These are phyloP conservation scores for Phaonia tiefii DNA, from an alignment of 2,888 invertebrate species.

Conservation along the genomic window DNA sequence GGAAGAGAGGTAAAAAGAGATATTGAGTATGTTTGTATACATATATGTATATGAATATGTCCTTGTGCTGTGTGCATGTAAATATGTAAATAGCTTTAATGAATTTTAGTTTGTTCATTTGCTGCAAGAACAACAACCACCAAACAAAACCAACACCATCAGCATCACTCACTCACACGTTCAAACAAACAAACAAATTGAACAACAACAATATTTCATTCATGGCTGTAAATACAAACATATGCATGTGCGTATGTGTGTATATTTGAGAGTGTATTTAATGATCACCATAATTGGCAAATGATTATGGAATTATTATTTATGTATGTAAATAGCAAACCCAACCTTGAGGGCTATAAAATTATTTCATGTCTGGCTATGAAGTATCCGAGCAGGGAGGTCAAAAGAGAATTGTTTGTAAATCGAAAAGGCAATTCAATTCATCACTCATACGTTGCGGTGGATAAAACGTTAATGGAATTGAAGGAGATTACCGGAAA, in stretches of 20 bases:
- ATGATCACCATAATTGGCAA: constrained; percentile 35
- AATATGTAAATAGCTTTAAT: constrained; percentile 41
- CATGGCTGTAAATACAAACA: not conserved
- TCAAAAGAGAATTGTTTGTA: not conserved
- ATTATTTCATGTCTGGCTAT: constrained; percentile 6
- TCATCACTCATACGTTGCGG: constrained; percentile 1
- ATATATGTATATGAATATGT: constrained; percentile 24
- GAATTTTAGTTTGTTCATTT: constrained; percentile 34
- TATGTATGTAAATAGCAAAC: constrained; percentile 21
- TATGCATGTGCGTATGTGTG: too few relatives aligned
- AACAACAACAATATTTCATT: not conserved
- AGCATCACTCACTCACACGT: not conserved
- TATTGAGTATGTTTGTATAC: not conserved
- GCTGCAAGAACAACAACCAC: constrained; percentile 13
- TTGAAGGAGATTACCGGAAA: too few relatives aligned
- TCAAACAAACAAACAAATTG: not conserved
- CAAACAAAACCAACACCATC: not conserved
- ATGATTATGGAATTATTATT: constrained; percentile 36
- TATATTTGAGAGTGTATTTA: too few relatives aligned
- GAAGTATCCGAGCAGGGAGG: not conserved
- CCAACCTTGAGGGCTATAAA: not conserved
- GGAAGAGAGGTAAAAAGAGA: not conserved
- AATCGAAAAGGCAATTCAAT: constrained; percentile 6
- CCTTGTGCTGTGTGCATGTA: not conserved
- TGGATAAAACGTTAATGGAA: too few relatives aligned